Base-by-base conservation (phyloP, 2,888 invertebrate genomes). In the Lasioglossum morio region DNA sequence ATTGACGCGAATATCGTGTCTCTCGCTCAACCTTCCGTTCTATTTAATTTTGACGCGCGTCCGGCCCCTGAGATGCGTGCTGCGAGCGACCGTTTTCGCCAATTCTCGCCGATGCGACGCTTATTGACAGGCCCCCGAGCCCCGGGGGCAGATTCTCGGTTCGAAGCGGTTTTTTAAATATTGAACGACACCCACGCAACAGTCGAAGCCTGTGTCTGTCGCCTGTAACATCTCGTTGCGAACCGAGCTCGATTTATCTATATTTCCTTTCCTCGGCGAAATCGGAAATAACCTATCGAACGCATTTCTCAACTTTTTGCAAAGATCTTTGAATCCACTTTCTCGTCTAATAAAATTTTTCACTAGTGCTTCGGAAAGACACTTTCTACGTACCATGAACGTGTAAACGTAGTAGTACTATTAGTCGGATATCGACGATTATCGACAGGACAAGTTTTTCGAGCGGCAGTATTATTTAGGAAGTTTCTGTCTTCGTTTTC, bases 21-120 rank as follows among this genome's bases (percentile, higher is more conserved):
- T 77, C 76, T 23, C 27, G 19, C 30, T 34, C 8, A 66, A 30
- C 66, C 23, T 76, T 66, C 43, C 60, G 43, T 63, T 63, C 76
- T 66, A 77, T 77, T 77, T 77, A 77, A 66, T 77, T 77, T 66
- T 43, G 66, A 60, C 40, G 60, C 75, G 27, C 30, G 60, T 23
- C n/a, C n/a, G n/a, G n/a, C n/a, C 75, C 43, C 69, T 34, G 60
- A 27, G 75, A 60, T 40, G 43, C 27, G 14, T n/a, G 8, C 40
- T 7, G 27, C 37, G 57, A 57, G 16, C 37, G 57, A 57, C 8
- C 48, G n/a, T 73, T 27, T 27, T 53, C 70, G 27, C 27, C 37
- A 27, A 30, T 7, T 76, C 19, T 43, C 16, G 43, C 27, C 30
- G 19, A 23, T 19, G 37, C 60, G n/a, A 34, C 27, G 40, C 69